Base-by-base conservation (phyloP, 2,888 invertebrate genomes). In the Frankliniella fusca region DNA sequence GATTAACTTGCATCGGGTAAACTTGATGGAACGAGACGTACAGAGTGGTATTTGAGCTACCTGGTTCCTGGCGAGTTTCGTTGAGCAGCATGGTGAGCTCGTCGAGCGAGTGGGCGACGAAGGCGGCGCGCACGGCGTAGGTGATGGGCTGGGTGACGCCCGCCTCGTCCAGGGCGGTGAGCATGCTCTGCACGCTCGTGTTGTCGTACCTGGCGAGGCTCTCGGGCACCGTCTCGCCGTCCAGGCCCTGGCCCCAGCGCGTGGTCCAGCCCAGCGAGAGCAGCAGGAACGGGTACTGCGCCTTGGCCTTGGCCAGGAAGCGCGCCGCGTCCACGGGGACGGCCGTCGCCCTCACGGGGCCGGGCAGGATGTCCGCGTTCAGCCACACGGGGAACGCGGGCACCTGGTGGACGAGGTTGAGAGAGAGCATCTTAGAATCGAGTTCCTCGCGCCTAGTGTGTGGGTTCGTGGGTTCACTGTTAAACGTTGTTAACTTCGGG, bases 291-390 rank as follows among this genome's bases (percentile, higher is more conserved):
- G 70, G 70, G 70, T 76, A 76, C 70, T 76, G 23, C 5, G 70
- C 70, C 70, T 76, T 76, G 70, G 70, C 70, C 70, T 76, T 89
- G 0, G 87, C 86, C 48, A 97, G 88, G 88, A 97, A 97, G 83
- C 87, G 85, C 7, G 86, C 87, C 0, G 93, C 88, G 86, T 94
- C 91, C 0, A 96, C 93, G 0, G 94, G 93, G 80, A 86, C 87
- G 0, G 89, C 86, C 20, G 89, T 89, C 12, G 90, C 87, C 83
- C 93, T 90, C 0, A 93, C 91, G 0, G 96, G 96, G 0, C 97
- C 97, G 0, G 89, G 87, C 9, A 95, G 88, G 84, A 97, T 94
- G 87, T 97, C 97, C 0, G 97, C 96, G 87, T 97, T 97, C 83
- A 97, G 87, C 95, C 95, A 96, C 7, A 97, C 87, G 0, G 96